phyloP scores from a whole-genome alignment of 2,113 vertebrate genomes.

The Protomyctophum bolini region DNA sequence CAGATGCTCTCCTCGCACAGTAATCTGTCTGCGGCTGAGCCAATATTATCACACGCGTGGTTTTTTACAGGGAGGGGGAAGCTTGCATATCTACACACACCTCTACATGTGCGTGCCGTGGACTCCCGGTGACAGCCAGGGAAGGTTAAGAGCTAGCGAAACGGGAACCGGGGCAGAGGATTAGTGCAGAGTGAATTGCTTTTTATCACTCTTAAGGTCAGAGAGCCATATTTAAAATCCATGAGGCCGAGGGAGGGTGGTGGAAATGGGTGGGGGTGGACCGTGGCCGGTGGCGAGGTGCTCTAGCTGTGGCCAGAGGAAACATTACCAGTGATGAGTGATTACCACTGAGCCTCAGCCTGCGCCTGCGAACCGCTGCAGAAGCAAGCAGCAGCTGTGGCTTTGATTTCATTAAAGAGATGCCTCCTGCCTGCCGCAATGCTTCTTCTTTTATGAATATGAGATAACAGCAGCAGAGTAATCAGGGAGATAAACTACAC shows the following conservation, averaged over 20 bases:
- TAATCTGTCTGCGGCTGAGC: conserved; percentile 69
- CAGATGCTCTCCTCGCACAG: conserved; percentile 69
- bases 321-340: conserved; percentile 10
- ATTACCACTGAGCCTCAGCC: no score
- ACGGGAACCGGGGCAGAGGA: conserved; percentile 60
- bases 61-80: conserved; percentile 30
- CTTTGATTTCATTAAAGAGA: conserved; percentile 67
- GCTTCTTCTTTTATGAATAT: conserved; percentile 39
- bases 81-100: conserved; percentile 46
- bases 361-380: conserved; percentile 8
- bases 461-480: conserved; percentile 36
- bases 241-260: conserved; percentile 38
- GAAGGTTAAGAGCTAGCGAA: conserved; percentile 72
- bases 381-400: conserved; percentile 48
- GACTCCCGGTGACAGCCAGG: conserved; percentile 8
- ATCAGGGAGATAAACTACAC: conserved; percentile 30
- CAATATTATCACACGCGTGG: conserved; percentile 63
- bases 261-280: conserved; percentile 19
- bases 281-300: no score
- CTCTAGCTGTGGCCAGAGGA: conserved; percentile 43
- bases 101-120: conserved; percentile 41
- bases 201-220: conserved; percentile 78
- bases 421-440: conserved; percentile 29
- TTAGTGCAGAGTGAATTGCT: conserved; percentile 69
- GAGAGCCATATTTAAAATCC: conserved; percentile 71